Evolutionary conservation across 2,888 invertebrate genomes (phyloP), one percentile per base, ranked within the genome.

Genomic region (Vanessa cardui): DNA sequence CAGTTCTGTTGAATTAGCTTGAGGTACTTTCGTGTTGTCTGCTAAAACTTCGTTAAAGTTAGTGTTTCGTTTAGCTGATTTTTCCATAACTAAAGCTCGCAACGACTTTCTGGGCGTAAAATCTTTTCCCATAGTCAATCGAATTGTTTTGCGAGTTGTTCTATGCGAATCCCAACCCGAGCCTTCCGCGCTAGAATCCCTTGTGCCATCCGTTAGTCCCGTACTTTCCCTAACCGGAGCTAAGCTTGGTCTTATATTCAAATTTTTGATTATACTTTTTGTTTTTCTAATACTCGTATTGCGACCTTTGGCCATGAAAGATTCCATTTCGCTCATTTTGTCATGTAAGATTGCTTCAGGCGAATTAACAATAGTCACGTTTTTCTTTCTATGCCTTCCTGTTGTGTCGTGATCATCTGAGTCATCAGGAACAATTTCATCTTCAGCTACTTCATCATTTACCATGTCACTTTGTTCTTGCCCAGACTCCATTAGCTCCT

Each of bases 121-220:
- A 69, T 90, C 89, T 80, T 83, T 86, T 0, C 92, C 92, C 8
- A 89, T 87, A 1, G 92, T 92, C 72, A 87, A 84, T 33, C 92
- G 78, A 18, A 92, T 64, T 0, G 92, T 92, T 79, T 88, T 88
- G 44, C 89, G 79, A 0, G 90, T 89, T 0, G 85, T 86, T 72
- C 90, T 85, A 71, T 92, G 92, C 0, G 92, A 92, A 58, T 92
- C 92, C 92, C 92, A 92, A 0, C 86, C 88, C 0, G 92, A 91
- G 1, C 86, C 85, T 78, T 89, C 89, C 0, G 80, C 85, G 46
- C 85, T 90, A 2, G 89, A 90, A 70, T 85, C 79, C 18, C 26
- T 80, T n/a, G 82, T 78, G 0, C 81, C 84, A 69, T 86, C 85
- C 1, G 84, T 84, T 1, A 86, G 72, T 1, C 78, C 81, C 2